Percentiles rank a stretch among this genome's conserved stretches.
Evolutionary conservation across 2,888 invertebrate species (phyloP).

Genomic region (Pandemis corylana): DNA sequence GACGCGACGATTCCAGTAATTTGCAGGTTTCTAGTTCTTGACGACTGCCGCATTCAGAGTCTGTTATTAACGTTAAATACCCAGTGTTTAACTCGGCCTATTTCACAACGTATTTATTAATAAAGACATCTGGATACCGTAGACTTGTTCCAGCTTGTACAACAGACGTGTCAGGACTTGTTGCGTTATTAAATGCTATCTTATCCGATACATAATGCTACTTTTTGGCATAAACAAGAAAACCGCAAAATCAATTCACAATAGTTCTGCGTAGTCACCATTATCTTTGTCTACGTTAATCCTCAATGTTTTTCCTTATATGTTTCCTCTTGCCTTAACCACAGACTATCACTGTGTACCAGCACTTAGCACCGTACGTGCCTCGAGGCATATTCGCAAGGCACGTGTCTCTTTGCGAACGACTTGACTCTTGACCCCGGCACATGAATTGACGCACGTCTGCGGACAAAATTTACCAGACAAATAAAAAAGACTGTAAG

Average conservation of each 20-base stretch:
- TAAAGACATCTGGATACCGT: no score
- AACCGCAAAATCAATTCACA: background rate
- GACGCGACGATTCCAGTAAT: no score
- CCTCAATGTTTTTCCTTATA: background rate
- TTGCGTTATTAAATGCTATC: background rate
- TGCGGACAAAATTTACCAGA: background rate
- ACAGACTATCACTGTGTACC: background rate
- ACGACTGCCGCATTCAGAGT: no score
- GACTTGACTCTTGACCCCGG: constrained; percentile 11
- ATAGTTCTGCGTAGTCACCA: background rate
- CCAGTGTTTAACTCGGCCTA: no score
- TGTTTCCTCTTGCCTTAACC: background rate
- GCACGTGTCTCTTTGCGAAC: constrained; percentile 8
- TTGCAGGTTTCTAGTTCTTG: no score
- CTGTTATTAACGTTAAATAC: no score
- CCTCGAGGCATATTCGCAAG: constrained; percentile 5
- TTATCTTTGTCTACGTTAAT: background rate
- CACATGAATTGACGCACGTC: constrained; percentile 8
- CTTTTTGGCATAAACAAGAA: background rate
- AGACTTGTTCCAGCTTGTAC: no score
- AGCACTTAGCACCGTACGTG: constrained; percentile 1
- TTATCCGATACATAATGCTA: background rate
- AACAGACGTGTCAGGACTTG: no score
- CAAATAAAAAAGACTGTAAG: background rate
- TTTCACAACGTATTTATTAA: no score